A percentile compares a stretch with the other conserved stretches of the same genome.
Conservation (phyloP, 2,797 vertebrate genomes). For the Mormyrops attenuatus region DNA sequence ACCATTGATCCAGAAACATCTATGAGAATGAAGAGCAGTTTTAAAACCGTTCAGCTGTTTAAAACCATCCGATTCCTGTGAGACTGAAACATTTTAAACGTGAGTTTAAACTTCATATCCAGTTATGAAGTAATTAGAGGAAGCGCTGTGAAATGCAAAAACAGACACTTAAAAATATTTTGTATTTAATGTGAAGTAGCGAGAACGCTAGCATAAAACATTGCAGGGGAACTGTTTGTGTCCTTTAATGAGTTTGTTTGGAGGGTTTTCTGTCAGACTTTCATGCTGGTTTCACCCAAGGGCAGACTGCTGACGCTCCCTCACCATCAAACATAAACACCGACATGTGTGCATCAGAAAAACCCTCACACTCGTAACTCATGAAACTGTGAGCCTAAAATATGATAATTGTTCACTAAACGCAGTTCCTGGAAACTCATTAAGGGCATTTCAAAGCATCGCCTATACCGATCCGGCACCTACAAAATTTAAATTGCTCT, state of each 20-base stretch:
- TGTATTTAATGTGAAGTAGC: background rate
- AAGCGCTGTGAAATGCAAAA: background rate
- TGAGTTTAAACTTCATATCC: background rate
- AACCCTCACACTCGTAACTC: background rate
- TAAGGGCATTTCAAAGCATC: background rate
- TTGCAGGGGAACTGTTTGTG: background rate
- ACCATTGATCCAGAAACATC: background rate
- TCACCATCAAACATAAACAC: constrained; percentile 8
- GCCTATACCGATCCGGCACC: background rate
- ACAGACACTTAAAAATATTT: background rate
- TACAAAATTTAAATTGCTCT: background rate
- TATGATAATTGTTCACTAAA: background rate
- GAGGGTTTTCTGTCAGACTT: background rate
- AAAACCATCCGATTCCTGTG: background rate
- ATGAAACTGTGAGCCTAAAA: background rate
- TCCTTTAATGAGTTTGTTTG: constrained; percentile 8
- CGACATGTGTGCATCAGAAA: background rate
- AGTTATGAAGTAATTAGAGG: background rate
- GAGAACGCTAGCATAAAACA: background rate
- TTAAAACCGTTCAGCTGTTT: background rate
- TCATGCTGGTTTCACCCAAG: constrained; percentile 3
- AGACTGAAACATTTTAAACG: background rate
- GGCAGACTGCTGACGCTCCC: background rate
- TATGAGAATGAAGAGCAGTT: background rate
- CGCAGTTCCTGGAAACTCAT: background rate